Evolutionary conservation across 2,113 vertebrate genomes (phyloP).

Genomic region (Pardalotus punctatus): DNA sequence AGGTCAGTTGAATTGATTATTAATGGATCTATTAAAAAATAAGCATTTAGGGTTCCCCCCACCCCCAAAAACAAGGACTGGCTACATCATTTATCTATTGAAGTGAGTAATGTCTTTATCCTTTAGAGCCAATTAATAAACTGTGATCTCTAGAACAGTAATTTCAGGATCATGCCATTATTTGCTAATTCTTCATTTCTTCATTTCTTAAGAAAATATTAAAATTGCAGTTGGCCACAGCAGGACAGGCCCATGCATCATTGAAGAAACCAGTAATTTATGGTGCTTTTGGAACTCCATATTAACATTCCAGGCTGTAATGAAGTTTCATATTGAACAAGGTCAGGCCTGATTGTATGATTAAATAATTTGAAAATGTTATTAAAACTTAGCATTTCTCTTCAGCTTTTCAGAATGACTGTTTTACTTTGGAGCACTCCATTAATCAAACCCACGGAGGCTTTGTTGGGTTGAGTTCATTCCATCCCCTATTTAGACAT

Average conservation of each 20-base stretch:
- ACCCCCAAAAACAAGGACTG: not conserved
- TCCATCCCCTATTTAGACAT: not conserved
- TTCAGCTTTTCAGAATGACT: slow-evolving; percentile 13
- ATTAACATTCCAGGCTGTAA: slow-evolving; percentile 57
- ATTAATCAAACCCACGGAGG: slow-evolving; percentile 15
- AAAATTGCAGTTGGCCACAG: not conserved
- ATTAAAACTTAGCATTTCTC: slow-evolving; percentile 57
- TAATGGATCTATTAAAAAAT: slow-evolving; percentile 21
- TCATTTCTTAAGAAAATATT: slow-evolving; percentile 34
- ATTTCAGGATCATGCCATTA: slow-evolving; percentile 30
- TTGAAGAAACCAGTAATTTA: slow-evolving; percentile 55
- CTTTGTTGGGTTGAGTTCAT: not conserved
- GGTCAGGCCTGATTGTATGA: slow-evolving; percentile 53
- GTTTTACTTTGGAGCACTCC: not conserved
- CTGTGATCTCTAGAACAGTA: slow-evolving; percentile 26
- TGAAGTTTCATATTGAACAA: slow-evolving; percentile 51
- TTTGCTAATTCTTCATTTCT: slow-evolving; percentile 59
- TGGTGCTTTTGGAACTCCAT: slow-evolving; percentile 30
- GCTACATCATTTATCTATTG: not conserved
- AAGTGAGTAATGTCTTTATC: slow-evolving; percentile 12
- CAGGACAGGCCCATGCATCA: slow-evolving; percentile 5
- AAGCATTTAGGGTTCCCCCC: not conserved
- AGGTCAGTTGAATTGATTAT: not conserved
- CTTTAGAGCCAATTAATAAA: slow-evolving; percentile 31
- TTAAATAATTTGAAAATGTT: slow-evolving; percentile 51